phyloP scores from a whole-genome alignment of 2,797 vertebrate species.

The Platyrinchus mystaceus region DNA sequence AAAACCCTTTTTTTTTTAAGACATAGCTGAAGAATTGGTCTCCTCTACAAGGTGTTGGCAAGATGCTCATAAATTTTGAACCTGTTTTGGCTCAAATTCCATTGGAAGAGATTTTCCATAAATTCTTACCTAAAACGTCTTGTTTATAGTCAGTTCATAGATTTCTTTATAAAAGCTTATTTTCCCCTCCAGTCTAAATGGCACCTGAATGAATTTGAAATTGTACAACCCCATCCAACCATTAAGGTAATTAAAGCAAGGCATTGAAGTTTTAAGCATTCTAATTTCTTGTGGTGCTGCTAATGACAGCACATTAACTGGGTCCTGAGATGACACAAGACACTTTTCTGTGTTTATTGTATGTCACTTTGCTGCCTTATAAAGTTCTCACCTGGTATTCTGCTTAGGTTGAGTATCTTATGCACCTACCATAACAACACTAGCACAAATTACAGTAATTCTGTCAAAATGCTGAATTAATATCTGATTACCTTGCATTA shows the following conservation, averaged over 20 bases:
- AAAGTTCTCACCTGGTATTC: neutral
- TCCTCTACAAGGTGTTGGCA: rapidly evolving
- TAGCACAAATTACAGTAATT: neutral
- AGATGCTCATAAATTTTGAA: neutral
- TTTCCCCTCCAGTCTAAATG: neutral
- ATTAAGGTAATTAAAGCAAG: neutral
- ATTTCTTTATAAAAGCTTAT: neutral
- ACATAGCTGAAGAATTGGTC: neutral
- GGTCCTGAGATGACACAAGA: neutral
- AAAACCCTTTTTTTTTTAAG: neutral
- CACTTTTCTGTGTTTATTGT: neutral
- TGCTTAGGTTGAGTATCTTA: neutral
- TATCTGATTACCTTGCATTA: neutral
- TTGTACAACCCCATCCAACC: neutral
- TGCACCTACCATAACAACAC: neutral
- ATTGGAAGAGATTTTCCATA: neutral
- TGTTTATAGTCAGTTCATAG: neutral
- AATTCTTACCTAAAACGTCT: neutral
- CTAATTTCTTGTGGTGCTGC: neutral
- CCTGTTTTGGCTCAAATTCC: neutral
- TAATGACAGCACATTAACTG: neutral
- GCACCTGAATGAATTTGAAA: neutral
- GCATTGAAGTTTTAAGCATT: neutral
- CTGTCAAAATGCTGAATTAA: neutral
- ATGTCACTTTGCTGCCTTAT: neutral